Evolutionary conservation across 2,113 vertebrate species (phyloP), one percentile per base, ranked within the genome.

Genomic region (Elanoides forficatus): DNA sequence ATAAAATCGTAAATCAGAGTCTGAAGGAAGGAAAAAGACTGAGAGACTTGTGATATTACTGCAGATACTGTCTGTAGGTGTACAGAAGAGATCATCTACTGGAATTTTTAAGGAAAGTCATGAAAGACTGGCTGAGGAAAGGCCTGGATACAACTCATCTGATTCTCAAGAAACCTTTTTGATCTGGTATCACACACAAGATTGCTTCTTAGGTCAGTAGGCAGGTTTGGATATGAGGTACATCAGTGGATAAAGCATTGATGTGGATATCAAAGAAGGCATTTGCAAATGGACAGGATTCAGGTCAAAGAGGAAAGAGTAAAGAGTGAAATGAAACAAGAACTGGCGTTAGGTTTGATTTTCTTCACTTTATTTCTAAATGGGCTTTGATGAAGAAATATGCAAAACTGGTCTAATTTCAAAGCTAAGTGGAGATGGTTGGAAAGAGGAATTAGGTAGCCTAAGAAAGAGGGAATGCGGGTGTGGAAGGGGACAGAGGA

Each of bases 161-260:
- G 87, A 93, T 87, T 81, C 58, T 87, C 52, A 81, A 75, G 88
- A 94, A 96, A 79, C 16, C 16, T 94, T 88, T 95, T 81, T 95
- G 83, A 88, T 94, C 73, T 78, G 8, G 3, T 83, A 73, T 81
- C 67, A 66, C 21, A 88, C 38, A 83, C 86, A 95, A 89, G 45
- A 47, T 80, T 90, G 25, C 22, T 95, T 92, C 88, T 88, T 86
- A 75, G 76, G 91, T 84, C 80, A 56, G 45, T 89, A 85, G 67
- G 68, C 42, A 91, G 36, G 76, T 82, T 73, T 93, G 55, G n/a
- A 59, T 83, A 56, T 91, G 67, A 93, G 38, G 32, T 65, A 75
- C 27, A 18, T 91, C 38, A 43, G 27, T 63, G 63, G 73, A 60
- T 76, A 72, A 95, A 86, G 76, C 71, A 25, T 45, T 59, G 55